Conservation (phyloP, 2,888 invertebrate genomes). For the Microctonus hyperodae region DNA sequence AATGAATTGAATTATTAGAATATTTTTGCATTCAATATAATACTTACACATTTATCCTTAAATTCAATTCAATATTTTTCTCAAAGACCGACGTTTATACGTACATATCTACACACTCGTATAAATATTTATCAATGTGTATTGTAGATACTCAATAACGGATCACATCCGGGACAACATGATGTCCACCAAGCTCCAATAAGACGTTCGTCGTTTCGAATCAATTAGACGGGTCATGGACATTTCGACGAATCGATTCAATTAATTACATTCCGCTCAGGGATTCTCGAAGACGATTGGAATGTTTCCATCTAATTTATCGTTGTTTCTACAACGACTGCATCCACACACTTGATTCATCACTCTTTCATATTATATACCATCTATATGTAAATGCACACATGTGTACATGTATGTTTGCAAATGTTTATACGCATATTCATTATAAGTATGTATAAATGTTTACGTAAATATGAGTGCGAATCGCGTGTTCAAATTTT, state of each 20-base stretch:
- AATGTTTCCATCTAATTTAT: slow-evolving; percentile 24
- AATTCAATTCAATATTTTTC: no score
- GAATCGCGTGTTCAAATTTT: no score
- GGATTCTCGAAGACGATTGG: slow-evolving; percentile 15
- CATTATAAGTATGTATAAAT: no score
- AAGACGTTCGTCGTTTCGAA: slow-evolving; percentile 6
- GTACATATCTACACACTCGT: no score
- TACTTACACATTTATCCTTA: no score
- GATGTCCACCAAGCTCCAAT: background rate
- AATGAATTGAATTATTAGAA: no score
- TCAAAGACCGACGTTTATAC: no score
- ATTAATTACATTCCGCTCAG: slow-evolving; percentile 22
- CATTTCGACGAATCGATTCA: slow-evolving; percentile 20
- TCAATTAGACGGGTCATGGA: slow-evolving; percentile 24
- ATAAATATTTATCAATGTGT: background rate
- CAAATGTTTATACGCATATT: no score
- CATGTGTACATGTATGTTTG: background rate
- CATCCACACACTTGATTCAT: background rate
- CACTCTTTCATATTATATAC: slow-evolving; percentile 2
- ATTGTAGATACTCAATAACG: background rate
- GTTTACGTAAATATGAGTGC: no score
- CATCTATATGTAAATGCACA: slow-evolving; percentile 1
- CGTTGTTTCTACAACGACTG: background rate
- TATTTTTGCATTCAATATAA: no score
- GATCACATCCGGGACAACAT: slow-evolving; percentile 1